Evolutionary conservation across 2,888 invertebrate genomes (phyloP).

Genomic region (Dicyrtomina minuta): DNA sequence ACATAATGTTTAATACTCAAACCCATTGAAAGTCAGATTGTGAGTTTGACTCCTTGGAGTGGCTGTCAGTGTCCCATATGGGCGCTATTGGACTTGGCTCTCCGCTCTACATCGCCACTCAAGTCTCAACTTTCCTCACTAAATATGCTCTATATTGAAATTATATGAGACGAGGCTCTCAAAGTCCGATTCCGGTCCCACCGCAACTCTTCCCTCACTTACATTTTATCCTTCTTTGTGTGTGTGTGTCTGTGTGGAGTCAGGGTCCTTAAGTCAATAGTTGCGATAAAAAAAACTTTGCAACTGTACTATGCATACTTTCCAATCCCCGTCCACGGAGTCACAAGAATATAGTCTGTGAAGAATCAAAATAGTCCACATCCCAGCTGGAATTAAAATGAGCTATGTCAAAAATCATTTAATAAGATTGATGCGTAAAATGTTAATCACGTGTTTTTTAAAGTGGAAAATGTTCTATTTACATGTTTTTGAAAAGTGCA

Average conservation of each 20-base stretch:
- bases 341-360: not conserved
- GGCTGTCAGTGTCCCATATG: not conserved
- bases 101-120: not conserved
- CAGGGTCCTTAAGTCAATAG: not conserved
- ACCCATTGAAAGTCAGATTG: not conserved
- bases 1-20: conserved; percentile 16
- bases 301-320: not conserved
- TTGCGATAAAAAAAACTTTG: not conserved
- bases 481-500: no score
- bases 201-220: not conserved
- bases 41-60: not conserved
- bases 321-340: not conserved
- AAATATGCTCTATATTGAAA: not conserved
- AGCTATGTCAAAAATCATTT: no score
- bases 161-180: no score
- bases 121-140: conserved; percentile 1
- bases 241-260: no score
- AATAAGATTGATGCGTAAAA: no score
- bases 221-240: not conserved
- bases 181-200: no score
- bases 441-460: no score
- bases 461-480: no score
- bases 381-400: no score
- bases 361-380: no score
- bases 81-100: no score